phyloP scores from a whole-genome alignment of 2,888 invertebrate genomes.

The Nemotelus nigrinus region DNA sequence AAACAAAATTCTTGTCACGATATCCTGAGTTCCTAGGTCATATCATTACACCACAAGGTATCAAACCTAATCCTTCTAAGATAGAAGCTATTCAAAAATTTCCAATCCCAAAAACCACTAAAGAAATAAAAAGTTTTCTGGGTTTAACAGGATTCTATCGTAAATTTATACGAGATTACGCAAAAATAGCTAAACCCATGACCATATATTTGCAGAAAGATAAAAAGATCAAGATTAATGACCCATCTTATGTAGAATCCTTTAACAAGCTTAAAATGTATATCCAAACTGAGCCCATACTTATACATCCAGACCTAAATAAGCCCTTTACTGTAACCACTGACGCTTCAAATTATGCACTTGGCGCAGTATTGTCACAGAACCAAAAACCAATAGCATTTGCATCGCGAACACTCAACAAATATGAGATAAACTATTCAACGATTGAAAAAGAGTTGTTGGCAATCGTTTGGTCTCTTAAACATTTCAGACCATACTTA shows the following conservation, averaged over 20 bases:
- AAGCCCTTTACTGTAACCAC: slow-evolving; percentile 55
- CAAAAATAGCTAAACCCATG: slow-evolving; percentile 12
- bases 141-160: slow-evolving; percentile 44
- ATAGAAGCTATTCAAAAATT: slow-evolving; percentile 45
- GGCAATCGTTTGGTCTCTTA: slow-evolving; percentile 53
- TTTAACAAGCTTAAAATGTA: too few species aligned
- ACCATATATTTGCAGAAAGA: too few species aligned
- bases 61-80: slow-evolving; percentile 56
- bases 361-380: slow-evolving; percentile 55
- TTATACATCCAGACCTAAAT: slow-evolving; percentile 56
- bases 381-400: slow-evolving; percentile 44
- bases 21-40: slow-evolving; percentile 54
- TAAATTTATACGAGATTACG: slow-evolving; percentile 28
- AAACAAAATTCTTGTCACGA: slow-evolving; percentile 4
- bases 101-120: background rate
- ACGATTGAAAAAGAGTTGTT: slow-evolving; percentile 54
- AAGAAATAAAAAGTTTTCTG: slow-evolving; percentile 54
- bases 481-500: slow-evolving; percentile 58
- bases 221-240: too few species aligned
- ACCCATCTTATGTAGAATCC: too few species aligned
- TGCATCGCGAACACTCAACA: slow-evolving; percentile 52
- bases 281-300: slow-evolving; percentile 12
- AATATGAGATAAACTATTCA: slow-evolving; percentile 52
- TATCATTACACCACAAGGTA: slow-evolving; percentile 55
- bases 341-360: slow-evolving; percentile 54